Percentiles rank a stretch among this genome's conserved stretches.
These are phyloP conservation scores for Hipposideros armiger DNA, from an alignment of 2,113 vertebrate genomes.

Conservation along the genomic window DNA sequence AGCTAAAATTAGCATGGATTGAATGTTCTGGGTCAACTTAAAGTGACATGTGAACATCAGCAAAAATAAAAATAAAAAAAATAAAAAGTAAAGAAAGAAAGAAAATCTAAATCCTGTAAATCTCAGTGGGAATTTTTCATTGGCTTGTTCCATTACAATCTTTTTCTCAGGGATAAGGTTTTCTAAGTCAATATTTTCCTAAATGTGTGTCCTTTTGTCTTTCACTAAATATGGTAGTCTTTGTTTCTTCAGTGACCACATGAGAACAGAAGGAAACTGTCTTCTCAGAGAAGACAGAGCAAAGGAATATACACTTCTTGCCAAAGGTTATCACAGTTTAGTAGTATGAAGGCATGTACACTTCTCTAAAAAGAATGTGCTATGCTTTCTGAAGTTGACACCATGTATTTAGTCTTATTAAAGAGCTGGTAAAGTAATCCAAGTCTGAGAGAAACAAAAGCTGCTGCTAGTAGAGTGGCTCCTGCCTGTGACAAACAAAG, in stretches of 20 bases:
- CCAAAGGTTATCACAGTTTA: constrained; percentile 71
- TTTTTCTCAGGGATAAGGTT: constrained; percentile 77
- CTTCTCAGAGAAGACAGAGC: constrained; percentile 69
- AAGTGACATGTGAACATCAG: constrained; percentile 64
- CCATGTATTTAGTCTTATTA: constrained; percentile 35
- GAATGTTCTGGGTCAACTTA: constrained; percentile 58
- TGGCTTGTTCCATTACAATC: neutral
- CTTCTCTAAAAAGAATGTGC: constrained; percentile 27
- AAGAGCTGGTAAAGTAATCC: neutral
- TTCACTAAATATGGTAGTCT: constrained; percentile 74
- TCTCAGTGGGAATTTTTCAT: constrained; percentile 61
- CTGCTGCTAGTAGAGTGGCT: neutral
- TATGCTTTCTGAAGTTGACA: neutral
- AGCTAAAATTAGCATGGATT: constrained; percentile 72
- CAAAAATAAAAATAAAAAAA: neutral
- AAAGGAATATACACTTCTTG: constrained; percentile 29
- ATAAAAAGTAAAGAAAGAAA: neutral
- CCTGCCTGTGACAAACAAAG: neutral
- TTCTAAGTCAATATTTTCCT: constrained; percentile 78
- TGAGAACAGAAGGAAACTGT: constrained; percentile 74
- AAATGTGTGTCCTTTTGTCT: constrained; percentile 67
- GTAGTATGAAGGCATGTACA: constrained; percentile 25
- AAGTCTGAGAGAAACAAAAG: neutral
- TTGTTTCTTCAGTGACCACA: constrained; percentile 52
- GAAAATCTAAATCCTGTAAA: constrained; percentile 38